Conservation (phyloP, 2,797 vertebrate species). For the Benthosema pterotum region DNA sequence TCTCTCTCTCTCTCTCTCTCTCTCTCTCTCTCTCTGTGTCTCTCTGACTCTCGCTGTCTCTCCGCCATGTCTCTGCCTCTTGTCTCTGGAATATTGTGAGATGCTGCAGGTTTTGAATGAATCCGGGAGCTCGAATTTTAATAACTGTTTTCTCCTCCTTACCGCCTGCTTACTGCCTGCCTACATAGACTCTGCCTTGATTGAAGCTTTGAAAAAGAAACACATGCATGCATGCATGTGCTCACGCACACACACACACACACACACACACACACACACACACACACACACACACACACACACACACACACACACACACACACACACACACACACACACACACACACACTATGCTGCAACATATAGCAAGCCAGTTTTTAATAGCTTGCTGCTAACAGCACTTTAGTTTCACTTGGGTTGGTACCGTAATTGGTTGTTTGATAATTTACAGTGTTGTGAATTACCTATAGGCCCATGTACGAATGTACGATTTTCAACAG, state of each 20-base stretch:
- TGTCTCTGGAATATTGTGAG: constrained; percentile 52
- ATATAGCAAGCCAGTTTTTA: no score
- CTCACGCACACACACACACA: constrained; percentile 17
- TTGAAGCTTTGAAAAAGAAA: constrained; percentile 38
- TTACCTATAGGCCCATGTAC: no score
- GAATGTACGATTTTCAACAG: no score
- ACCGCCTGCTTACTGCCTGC: constrained; percentile 41
- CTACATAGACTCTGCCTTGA: constrained; percentile 26
- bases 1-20: neutral
- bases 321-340: no score
- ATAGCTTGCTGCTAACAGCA: no score
- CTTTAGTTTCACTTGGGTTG: no score
- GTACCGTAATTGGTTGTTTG: no score
- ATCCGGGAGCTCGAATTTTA: constrained; percentile 66
- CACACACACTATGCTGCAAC: no score
- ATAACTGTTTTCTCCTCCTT: constrained; percentile 49
- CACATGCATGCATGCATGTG: constrained; percentile 13
- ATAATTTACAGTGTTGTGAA: no score
- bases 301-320: no score
- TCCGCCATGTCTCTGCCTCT: constrained; percentile 15
- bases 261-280: constrained; percentile 9
- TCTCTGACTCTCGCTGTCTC: constrained; percentile 6
- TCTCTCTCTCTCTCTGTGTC: constrained; percentile 6
- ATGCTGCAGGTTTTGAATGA: constrained; percentile 55
- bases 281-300: constrained; percentile 13